Base-by-base conservation (phyloP, 1,140 invertebrate genomes). In the Argopecten irradians region DNA sequence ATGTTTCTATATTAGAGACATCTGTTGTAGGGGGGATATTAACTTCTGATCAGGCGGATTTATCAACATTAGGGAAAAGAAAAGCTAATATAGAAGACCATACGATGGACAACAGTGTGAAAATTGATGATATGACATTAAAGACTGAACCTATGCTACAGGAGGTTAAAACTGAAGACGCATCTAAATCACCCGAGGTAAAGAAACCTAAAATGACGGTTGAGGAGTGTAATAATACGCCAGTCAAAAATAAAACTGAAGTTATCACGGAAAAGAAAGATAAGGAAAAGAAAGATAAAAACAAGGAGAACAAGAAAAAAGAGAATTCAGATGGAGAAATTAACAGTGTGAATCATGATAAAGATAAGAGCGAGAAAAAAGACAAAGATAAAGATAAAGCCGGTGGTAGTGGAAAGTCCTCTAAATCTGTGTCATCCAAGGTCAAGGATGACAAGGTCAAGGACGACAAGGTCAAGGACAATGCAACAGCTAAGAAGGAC, bases 231-330 rank as follows among this genome's bases (percentile, higher is more conserved):
- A 41, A 41, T 87, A 86, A 84, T 22, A 43, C 84, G 34, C 71
- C 84, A 39, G 33, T 34, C 0, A 88, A 41, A 36, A 36, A 85
- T 82, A 85, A 39, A 83, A 83, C 43, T 34, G 84, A 83, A 43
- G 39, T 83, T 84, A 90, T 87, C 84, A 88, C 71, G 83, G 90
- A 86, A 83, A 90, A 88, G 86, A 91, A 91, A 87, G 90, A 92
- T 46, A 87, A 88, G 22, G 85, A 91, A 46, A 90, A 89, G n/a
- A 88, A 87, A 83, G 86, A 91, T 41, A 89, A 55, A 2, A 82
- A 87, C 43, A 89, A 88, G 82, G 83, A 92, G 55, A 91, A 89
- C 84, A 91, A 91, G 87, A 92, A 93, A 83, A 90, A 91, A 82
- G 92, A 91, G 11, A 92, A 89, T 36, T 90, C 88, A 22, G 84